phyloP scores from a whole-genome alignment of 64 coral and sea anemone genomes.

The Actinia equina region DNA sequence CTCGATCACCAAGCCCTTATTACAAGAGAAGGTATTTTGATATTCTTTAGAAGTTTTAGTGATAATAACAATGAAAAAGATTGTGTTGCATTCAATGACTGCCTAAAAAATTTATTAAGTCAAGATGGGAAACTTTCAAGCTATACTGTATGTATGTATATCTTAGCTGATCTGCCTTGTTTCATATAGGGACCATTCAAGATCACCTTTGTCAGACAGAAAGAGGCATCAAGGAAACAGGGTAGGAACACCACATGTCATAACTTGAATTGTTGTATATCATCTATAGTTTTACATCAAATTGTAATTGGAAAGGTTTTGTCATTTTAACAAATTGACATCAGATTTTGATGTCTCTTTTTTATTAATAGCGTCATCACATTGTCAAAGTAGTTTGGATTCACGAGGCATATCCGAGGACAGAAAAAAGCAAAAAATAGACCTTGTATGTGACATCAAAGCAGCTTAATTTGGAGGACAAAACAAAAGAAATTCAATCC shows the following conservation, averaged over 20 bases:
- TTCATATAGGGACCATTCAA: neutral
- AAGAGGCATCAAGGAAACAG: conserved; percentile 68
- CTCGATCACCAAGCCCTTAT: conserved; percentile 87
- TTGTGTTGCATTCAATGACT: neutral
- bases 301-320: no score
- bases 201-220: conserved; percentile 50
- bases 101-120: neutral
- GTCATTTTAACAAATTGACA: no score
- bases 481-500: no score
- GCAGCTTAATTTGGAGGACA: no score
- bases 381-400: no score
- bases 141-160: neutral
- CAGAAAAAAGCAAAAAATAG: no score
- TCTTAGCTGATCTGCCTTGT: neutral
- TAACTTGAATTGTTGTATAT: neutral
- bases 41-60: neutral
- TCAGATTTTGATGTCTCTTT: no score
- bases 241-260: conserved; percentile 32
- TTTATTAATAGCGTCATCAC: no score
- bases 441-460: no score
- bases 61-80: neutral
- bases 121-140: neutral
- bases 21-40: conserved; percentile 49
- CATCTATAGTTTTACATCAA: no score
- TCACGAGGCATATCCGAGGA: no score